phyloP scores from a whole-genome alignment of 2,797 vertebrate species.

The Amniataba percoides region DNA sequence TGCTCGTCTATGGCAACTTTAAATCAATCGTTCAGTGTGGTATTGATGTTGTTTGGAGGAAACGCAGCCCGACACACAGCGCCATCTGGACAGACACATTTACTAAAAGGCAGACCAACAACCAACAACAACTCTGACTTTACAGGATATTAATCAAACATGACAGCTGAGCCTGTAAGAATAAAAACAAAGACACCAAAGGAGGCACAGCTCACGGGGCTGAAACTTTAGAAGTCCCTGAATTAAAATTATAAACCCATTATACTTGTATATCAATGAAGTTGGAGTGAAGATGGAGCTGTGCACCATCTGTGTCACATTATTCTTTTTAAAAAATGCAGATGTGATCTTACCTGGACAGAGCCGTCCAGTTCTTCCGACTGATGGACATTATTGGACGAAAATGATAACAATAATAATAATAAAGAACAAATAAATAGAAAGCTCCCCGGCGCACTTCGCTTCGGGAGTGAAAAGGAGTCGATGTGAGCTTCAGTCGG shows the following conservation, averaged over 20 bases:
- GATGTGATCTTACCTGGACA: slow-evolving; percentile 90
- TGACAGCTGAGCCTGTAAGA: not conserved
- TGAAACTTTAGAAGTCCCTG: not conserved
- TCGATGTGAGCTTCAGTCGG: slow-evolving; percentile 42
- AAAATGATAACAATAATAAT: not conserved
- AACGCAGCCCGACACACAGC: not conserved
- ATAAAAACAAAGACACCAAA: not conserved
- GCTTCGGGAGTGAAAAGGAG: slow-evolving; percentile 11
- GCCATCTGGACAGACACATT: not conserved
- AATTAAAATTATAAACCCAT: not conserved
- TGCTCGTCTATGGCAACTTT: slow-evolving; percentile 16
- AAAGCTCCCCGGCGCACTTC: slow-evolving; percentile 21
- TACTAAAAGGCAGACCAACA: not conserved
- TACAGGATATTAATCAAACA: not conserved
- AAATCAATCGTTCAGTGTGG: not conserved
- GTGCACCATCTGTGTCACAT: slow-evolving; percentile 7
- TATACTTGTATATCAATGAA: not conserved
- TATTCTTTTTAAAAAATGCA: not conserved
- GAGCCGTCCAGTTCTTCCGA: slow-evolving; percentile 93
- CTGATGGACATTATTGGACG: slow-evolving; percentile 86
- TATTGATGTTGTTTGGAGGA: not conserved
- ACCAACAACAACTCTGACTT: not conserved
- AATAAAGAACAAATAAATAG: no score
- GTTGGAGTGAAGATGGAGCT: not conserved
- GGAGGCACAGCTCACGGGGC: not conserved